Percentiles rank a stretch among this genome's conserved stretches.
phyloP scores from a whole-genome alignment of 2,888 invertebrate genomes.

The Drosophila flavopinicola region DNA sequence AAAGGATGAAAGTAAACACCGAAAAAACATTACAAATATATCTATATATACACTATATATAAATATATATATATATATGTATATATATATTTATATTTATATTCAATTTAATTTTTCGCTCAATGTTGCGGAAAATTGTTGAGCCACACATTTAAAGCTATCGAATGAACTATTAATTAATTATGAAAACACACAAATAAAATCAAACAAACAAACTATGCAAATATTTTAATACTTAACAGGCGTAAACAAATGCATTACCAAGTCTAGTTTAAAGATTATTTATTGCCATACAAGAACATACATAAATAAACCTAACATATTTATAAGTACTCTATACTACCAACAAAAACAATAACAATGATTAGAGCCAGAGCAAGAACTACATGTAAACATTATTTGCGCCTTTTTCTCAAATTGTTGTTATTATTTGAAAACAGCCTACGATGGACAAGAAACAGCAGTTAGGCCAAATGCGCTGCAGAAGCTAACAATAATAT shows the following conservation, averaged over 20 bases:
- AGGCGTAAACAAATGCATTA: constrained; percentile 53
- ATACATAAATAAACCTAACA: constrained; percentile 72
- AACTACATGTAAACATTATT: constrained; percentile 53
- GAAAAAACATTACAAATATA: constrained; percentile 77
- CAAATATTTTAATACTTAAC: constrained; percentile 72
- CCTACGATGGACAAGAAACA: constrained; percentile 30
- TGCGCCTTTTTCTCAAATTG: constrained; percentile 52
- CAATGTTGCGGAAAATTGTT: constrained; percentile 52
- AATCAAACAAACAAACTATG: constrained; percentile 68
- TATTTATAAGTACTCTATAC: constrained; percentile 69
- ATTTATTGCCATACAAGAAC: constrained; percentile 58
- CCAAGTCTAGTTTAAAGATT: constrained; percentile 57
- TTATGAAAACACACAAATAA: constrained; percentile 54
- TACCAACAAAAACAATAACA: constrained; percentile 49
- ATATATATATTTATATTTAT: constrained; percentile 66
- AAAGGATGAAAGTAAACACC: constrained; percentile 83
- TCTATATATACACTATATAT: constrained; percentile 42
- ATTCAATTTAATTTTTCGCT: constrained; percentile 71
- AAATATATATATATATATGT: constrained; percentile 52
- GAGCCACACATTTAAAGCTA: constrained; percentile 76
- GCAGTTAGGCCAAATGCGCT: constrained; percentile 49
- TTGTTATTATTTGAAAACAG: constrained; percentile 33
- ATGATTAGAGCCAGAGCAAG: constrained; percentile 45
- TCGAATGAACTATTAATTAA: constrained; percentile 72
- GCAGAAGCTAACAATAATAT: constrained; percentile 65